phyloP scores from a whole-genome alignment of 2,888 invertebrate species.

The Tipula lateralis region DNA sequence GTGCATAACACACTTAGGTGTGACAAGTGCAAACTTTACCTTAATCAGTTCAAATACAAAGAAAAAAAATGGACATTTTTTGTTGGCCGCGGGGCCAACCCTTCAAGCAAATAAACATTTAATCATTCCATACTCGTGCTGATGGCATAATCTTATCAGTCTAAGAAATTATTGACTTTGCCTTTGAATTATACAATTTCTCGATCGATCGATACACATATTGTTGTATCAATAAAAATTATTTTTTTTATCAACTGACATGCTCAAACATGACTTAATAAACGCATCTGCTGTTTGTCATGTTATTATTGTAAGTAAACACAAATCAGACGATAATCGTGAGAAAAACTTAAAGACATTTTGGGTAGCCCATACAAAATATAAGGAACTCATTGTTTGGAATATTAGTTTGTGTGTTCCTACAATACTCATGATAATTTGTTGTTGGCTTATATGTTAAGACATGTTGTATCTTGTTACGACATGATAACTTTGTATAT shows the following conservation, averaged over 20 bases:
- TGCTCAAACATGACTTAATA: background rate
- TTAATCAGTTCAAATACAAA: background rate
- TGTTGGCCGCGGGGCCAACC: background rate
- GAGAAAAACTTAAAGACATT: background rate
- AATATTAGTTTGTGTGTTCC: background rate
- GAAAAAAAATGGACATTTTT: background rate
- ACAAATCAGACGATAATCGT: background rate
- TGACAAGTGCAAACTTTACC: background rate
- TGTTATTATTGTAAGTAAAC: background rate
- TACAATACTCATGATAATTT: background rate
- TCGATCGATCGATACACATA: background rate
- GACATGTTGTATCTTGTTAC: constrained; percentile 19
- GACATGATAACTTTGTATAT: background rate
- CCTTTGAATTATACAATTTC: background rate
- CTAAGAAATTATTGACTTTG: background rate
- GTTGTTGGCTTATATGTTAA: background rate
- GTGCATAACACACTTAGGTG: background rate
- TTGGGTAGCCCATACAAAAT: background rate
- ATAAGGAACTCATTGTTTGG: background rate
- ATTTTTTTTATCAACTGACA: background rate
- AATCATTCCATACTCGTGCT: background rate
- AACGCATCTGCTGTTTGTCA: background rate
- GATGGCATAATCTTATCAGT: background rate
- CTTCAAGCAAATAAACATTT: background rate
- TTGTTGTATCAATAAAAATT: background rate